These are phyloP conservation scores for Eupithecia vulgata DNA, from an alignment of 2,888 invertebrate species.

Conservation along the genomic window DNA sequence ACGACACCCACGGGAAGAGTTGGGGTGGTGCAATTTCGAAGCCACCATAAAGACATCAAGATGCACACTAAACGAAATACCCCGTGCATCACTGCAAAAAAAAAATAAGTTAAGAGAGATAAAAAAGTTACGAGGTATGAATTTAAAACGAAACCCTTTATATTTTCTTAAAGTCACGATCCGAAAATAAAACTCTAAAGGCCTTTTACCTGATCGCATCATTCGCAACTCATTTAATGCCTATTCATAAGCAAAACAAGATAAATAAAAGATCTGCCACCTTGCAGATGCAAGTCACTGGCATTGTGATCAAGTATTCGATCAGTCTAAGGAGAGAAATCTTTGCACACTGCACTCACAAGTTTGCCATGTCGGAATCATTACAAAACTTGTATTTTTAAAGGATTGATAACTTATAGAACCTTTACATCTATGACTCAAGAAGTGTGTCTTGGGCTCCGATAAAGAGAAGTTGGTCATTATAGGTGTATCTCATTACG, in stretches of 20 bases:
- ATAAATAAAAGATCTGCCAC: slow-evolving; percentile 33
- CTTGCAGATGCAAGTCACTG: slow-evolving; percentile 42
- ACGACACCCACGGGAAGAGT: no score
- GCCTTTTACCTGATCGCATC: neutral
- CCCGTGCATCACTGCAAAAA: neutral
- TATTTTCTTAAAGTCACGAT: neutral
- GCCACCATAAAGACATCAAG: no score
- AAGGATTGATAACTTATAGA: neutral
- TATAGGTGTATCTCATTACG: no score
- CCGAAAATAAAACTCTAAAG: neutral
- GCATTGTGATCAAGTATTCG: slow-evolving; percentile 46
- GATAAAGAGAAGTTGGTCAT: neutral
- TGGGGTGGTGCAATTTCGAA: no score
- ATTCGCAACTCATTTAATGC: slow-evolving; percentile 29
- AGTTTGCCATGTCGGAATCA: neutral
- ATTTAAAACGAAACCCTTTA: neutral
- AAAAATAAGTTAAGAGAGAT: no score
- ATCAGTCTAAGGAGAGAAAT: slow-evolving; percentile 31
- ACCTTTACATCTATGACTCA: no score
- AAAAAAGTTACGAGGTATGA: neutral
- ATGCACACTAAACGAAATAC: neutral
- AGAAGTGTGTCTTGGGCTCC: neutral
- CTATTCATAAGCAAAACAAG: slow-evolving; percentile 33
- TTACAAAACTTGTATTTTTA: neutral
- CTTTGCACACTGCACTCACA: slow-evolving; percentile 26